Evolutionary conservation across 2,888 invertebrate genomes (phyloP), one percentile per base, ranked within the genome.

Genomic region (Cactoblastis cactorum): DNA sequence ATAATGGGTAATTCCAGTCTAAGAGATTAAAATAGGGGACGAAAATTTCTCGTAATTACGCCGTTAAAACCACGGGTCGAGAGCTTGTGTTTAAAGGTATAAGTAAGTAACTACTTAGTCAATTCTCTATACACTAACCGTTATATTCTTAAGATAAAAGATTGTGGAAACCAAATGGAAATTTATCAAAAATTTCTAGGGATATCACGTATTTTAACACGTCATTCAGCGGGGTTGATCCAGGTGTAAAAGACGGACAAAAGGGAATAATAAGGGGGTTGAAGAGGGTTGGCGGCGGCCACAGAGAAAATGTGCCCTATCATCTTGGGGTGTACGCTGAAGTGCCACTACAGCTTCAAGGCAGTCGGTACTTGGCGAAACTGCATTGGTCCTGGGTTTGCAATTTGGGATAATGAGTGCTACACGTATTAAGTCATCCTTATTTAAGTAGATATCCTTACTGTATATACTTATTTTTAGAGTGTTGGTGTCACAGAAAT

Each of bases 241-340:
- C 74, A 79, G 77, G 77, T 77, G 76, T 67, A 74, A 77, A 74
- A 72, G 72, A 69, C 73, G 73, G 66, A 79, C 77, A 79, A 80
- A 80, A 74, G 78, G 56, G 72, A 69, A 73, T 77, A 76, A 76
- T 74, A 77, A 79, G 66, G 65, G 68, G 53, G 67, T 66, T 67
- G 71, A 68, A 74, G 69, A 71, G 65, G 63, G 51, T 34, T 52
- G 48, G 57, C 58, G 65, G 64, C 62, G 69, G 59, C 66, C 69
- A 67, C 74, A 72, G 69, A 78, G 75, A 68, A 67, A 74, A 71
- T 80, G 80, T 80, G 80, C 80, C 72, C 72, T 80, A 80, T 80
- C 80, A 69, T 66, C 63, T 61, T 56, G 59, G 62, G 60, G 63
- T 58, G 61, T 59, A 9, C 55, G 52, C 58, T 68, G 59, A 60